These are phyloP conservation scores for Sturnus vulgaris DNA, from an alignment of 2,113 vertebrate species.

Conservation along the genomic window DNA sequence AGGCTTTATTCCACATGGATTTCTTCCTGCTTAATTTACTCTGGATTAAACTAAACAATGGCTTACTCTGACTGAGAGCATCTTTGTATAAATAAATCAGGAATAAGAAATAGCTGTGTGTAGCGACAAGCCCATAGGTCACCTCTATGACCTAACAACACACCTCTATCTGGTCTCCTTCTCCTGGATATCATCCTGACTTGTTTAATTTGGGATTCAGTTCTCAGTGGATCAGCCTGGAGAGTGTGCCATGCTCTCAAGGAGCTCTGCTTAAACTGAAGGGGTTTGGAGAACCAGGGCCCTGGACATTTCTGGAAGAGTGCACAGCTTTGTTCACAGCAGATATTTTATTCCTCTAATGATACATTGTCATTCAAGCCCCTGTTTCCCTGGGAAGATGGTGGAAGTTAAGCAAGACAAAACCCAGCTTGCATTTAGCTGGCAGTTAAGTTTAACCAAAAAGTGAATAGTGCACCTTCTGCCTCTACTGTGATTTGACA, in stretches of 20 bases:
- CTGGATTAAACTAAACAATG: background rate
- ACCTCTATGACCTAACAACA: background rate
- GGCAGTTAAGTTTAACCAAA: background rate
- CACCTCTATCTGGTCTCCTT: background rate
- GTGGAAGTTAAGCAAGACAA: background rate
- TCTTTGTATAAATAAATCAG: background rate
- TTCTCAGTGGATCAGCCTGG: background rate
- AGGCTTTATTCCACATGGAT: background rate
- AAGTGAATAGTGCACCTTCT: background rate
- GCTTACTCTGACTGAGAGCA: background rate
- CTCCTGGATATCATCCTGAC: background rate
- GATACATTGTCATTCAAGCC: background rate
- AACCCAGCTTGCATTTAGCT: background rate
- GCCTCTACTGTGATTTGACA: background rate
- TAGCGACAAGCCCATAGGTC: background rate
- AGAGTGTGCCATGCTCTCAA: background rate
- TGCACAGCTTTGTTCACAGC: background rate
- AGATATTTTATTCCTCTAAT: background rate
- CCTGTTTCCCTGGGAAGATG: background rate
- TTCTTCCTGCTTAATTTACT: slow-evolving; percentile 19
- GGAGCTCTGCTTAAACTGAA: background rate
- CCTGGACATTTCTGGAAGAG: background rate
- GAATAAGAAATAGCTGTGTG: background rate
- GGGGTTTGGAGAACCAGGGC: background rate
- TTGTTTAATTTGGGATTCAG: background rate